Evolutionary conservation across 2,888 invertebrate species (phyloP), one percentile per base, ranked within the genome.

Genomic region (Gymnosoma rotundatum): DNA sequence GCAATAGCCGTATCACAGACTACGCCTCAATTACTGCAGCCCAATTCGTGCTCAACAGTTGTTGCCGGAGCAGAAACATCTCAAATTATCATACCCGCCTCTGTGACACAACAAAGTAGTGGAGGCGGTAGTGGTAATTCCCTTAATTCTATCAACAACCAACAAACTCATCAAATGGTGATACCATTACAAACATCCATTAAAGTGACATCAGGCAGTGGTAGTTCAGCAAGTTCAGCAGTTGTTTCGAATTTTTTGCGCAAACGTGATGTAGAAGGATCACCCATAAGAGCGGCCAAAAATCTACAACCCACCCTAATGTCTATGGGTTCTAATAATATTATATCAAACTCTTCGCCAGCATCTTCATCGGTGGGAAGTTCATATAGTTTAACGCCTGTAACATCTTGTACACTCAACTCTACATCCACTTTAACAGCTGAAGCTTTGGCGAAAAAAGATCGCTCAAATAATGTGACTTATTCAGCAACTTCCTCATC

Each of bases 221-320:
- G 32, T 3, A 45, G 32, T 45, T 42, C 78, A 7, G 87, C 86
- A 3, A 85, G 69, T 16, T 80, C 85, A 7, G 63, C 90, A 0
- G 85, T 89, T 1, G 89, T 89, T 3, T 88, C 91, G 14, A 97
- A 89, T 96, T 98, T 93, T 93, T 87, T 98, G 79, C 94, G 98
- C 82, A 98, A 98, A 93, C 94, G 98, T 52, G 98, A 98, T 87
- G 94, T 95, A 67, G 98, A 98, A 79, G 91, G 91, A 12, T 94
- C 95, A 0, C 94, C 95, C 0, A 91, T 94, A 81, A 95, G 95
- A 83, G 94, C 94, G 0, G 94, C 94, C 20, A 94, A 94, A 90
- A 95, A 95, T 92, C 91, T 95, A 63, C 93, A 89, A 5, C 92
- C 92, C 6, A 91, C 92, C 0, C 73, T 92, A 60, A 87, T 92